Evolutionary conservation across 2,888 invertebrate species (phyloP), one percentile per base, ranked within the genome.

Genomic region (Drosophila neonasuta): DNA sequence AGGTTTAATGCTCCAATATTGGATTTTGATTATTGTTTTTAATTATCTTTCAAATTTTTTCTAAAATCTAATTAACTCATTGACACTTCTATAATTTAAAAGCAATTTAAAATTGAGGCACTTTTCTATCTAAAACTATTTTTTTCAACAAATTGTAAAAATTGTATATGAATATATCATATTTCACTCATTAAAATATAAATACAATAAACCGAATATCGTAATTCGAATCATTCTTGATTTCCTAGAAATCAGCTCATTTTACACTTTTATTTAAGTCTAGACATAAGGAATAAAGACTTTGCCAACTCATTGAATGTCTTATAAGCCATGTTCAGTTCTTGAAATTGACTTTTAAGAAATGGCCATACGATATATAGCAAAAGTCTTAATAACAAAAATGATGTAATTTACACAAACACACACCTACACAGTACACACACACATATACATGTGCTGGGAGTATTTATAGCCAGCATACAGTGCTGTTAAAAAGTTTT

Each of bases 381-480:
- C 29, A 56, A 62, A 67, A 67, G 61, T 74, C 79, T 71, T 65
- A 71, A 78, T 78, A 75, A 74, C 24, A 68, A 75, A 64, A 52
- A 52, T 74, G 64, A 65, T 76, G 44, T 79, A 74, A 74, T 78
- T 70, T 67, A 77, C 58, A 54, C 66, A 46, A 52, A 66, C 34
- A 58, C 44, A 56, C 24, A 36, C 13, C 24, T 24, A n/a, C 11
- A 44, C 39, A 11, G 8, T 32, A 32, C 0, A n/a, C 24, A 36
- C 8, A 39, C 15, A 48, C 50, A 49, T 9, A 6, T 9, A 42
- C 6, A 42, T 9, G 1, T 39, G 10, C 13, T 50, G 13, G n/a
- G n/a, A 54, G 60, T 74, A 76, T 76, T 78, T 74, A 75, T 75
- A 63, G 71, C 75, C 55, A 65, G 45, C 61, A 74, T 61, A 70